Base-by-base conservation (phyloP, 2,113 vertebrate genomes). In the Geococcyx californianus region DNA sequence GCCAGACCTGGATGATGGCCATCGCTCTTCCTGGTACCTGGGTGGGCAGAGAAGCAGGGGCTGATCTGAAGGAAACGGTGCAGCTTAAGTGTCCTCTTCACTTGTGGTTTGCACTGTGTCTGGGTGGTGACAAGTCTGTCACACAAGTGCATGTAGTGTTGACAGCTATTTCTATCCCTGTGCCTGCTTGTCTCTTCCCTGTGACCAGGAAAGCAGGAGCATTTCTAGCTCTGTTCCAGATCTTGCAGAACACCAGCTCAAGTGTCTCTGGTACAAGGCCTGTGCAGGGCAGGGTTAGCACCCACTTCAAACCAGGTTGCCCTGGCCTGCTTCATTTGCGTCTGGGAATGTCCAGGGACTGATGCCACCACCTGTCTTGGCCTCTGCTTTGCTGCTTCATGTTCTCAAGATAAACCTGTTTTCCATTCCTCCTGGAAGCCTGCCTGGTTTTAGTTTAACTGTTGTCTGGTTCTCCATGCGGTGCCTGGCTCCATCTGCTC, bases 211-310 rank as follows among this genome's bases (percentile, higher is more conserved):
- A 76, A 67, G 23, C 4, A 1, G 1, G 3, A 82, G 67, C 18
- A 3, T 47, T 79, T 28, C 58, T 77, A 55, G 8, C 62, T 88
- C 40, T 62, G 1, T 29, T 85, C 49, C 34, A 60, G 70, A 10
- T 80, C 28, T 42, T 60, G n/a, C 2, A 21, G 56, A 51, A 44
- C 31, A 42, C 59, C 45, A 74, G 0, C 51, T 56, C 29, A 85
- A 45, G 59, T 44, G 64, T 1, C 5, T 45, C 16, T 38, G 45
- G 59, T n/a, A n/a, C 26, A 28, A 2, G 1, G 1, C n/a, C 44
- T 87, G 77, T 26, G 42, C 62, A 47, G 66, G 63, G 86, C 52
- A 87, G 51, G 34, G 33, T 25, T 66, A 60, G 36, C 18, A 15
- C 63, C 67, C 36, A 64, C 24, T 70, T 66, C 11, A 45, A 42